Conservation (phyloP, 1,140 invertebrate species). For the Drosophila virilis region DNA sequence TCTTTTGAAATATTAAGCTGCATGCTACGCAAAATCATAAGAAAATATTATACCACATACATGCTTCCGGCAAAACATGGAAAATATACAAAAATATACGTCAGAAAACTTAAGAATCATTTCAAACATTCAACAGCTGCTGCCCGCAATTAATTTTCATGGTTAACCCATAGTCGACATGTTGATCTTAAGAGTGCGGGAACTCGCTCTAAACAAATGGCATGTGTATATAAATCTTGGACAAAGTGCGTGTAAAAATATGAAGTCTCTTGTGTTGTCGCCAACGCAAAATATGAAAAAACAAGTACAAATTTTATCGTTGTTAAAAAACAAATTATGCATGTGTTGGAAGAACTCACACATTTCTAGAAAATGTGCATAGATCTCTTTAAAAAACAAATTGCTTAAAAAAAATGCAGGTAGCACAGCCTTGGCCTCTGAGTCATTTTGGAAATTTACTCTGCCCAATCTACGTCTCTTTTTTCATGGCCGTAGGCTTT, state of each 20-base stretch:
- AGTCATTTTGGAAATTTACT: neutral
- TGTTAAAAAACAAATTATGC: constrained; percentile 59
- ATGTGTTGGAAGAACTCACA: constrained; percentile 41
- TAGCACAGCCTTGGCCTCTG: constrained; percentile 35
- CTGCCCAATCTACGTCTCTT: neutral
- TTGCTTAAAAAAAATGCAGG: constrained; percentile 3
- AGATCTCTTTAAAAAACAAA: constrained; percentile 49
- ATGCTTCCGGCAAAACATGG: constrained; percentile 71
- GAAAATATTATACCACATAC: constrained; percentile 71
- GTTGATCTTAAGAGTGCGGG: constrained; percentile 14
- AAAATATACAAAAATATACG: constrained; percentile 30
- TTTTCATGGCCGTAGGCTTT: constrained; percentile 29
- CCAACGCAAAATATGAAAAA: constrained; percentile 63
- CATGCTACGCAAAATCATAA: constrained; percentile 57
- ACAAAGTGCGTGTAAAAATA: constrained; percentile 52
- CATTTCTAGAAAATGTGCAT: constrained; percentile 37
- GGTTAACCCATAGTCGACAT: constrained; percentile 61
- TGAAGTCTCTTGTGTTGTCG: constrained; percentile 16
- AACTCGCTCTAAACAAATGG: constrained; percentile 50
- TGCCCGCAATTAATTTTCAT: constrained; percentile 78
- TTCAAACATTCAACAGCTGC: constrained; percentile 55
- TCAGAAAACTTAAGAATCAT: constrained; percentile 15
- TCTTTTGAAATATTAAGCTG: constrained; percentile 60
- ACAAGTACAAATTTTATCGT: constrained; percentile 64
- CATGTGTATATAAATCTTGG: constrained; percentile 71